These are phyloP conservation scores for Helicolenus hilgendorfi DNA, from an alignment of 2,797 vertebrate genomes.

Conservation along the genomic window DNA sequence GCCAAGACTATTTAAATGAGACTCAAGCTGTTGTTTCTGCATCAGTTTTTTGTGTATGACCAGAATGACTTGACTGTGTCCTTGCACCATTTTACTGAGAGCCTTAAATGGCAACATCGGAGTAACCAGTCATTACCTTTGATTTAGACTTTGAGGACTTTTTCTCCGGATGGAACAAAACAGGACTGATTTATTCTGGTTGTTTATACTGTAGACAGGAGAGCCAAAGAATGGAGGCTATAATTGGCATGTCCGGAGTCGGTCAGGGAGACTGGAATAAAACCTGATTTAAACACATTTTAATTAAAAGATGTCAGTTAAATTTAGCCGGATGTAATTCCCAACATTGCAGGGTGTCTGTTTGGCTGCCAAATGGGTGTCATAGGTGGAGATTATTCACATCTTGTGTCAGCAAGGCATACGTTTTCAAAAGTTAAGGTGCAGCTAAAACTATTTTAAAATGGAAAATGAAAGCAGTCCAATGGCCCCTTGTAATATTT, in stretches of 20 bases:
- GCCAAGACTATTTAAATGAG: neutral
- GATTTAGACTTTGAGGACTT: conserved; percentile 17
- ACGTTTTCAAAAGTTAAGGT: neutral
- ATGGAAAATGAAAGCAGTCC: conserved; percentile 22
- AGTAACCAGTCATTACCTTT: conserved; percentile 31
- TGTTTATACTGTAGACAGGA: neutral
- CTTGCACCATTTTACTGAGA: neutral
- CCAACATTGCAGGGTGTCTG: neutral
- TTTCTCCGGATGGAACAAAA: conserved; percentile 27
- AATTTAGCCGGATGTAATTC: conserved; percentile 17
- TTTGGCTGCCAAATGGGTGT: neutral
- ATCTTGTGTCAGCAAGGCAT: neutral
- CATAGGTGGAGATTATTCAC: neutral
- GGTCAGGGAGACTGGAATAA: neutral
- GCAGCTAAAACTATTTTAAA: neutral
- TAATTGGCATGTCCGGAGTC: conserved; percentile 22
- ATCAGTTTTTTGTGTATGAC: neutral
- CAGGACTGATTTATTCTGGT: neutral
- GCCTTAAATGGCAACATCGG: neutral
- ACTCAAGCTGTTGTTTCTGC: neutral
- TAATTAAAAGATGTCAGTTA: conserved; percentile 18
- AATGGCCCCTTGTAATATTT: neutral
- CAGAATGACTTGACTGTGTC: neutral
- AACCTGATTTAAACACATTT: conserved; percentile 11
- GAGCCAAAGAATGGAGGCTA: neutral